Percentiles rank a stretch among this genome's conserved stretches.
Conservation (phyloP, 2,113 vertebrate species). For the Montifringilla adamsi region DNA sequence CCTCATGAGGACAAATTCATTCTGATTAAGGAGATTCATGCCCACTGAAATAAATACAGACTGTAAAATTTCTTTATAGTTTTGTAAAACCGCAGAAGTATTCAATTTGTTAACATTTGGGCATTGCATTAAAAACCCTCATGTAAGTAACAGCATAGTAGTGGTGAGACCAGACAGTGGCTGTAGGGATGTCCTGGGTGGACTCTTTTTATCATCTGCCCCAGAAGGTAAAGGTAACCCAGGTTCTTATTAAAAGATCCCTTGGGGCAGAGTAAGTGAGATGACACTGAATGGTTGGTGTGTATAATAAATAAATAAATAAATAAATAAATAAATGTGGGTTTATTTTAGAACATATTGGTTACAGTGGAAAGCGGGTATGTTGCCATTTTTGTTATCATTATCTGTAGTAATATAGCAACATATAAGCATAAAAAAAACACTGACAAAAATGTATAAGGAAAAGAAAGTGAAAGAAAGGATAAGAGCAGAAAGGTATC, state of each 20-base stretch:
- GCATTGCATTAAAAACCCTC: background rate
- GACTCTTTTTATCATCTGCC: background rate
- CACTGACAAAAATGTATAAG: background rate
- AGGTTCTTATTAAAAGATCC: background rate
- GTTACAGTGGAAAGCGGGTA: background rate
- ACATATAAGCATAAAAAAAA: background rate
- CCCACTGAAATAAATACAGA: background rate
- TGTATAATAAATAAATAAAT: background rate
- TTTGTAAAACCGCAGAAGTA: background rate
- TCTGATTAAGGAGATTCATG: background rate
- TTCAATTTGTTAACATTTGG: background rate
- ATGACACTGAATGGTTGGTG: background rate
- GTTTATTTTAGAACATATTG: background rate
- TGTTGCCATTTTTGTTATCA: background rate
- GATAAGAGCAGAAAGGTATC: background rate
- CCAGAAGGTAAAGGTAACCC: background rate
- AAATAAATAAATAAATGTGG: no score
- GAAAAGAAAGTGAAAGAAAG: background rate
- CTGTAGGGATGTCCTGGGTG: background rate
- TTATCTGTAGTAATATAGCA: background rate
- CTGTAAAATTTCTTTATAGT: background rate
- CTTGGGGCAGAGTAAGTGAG: background rate
- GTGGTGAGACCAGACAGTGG: fast-evolving
- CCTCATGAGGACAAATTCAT: background rate
- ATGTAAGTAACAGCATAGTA: background rate